Evolutionary conservation across 2,113 vertebrate species (phyloP).

Genomic region (Scytalopus superciliaris): DNA sequence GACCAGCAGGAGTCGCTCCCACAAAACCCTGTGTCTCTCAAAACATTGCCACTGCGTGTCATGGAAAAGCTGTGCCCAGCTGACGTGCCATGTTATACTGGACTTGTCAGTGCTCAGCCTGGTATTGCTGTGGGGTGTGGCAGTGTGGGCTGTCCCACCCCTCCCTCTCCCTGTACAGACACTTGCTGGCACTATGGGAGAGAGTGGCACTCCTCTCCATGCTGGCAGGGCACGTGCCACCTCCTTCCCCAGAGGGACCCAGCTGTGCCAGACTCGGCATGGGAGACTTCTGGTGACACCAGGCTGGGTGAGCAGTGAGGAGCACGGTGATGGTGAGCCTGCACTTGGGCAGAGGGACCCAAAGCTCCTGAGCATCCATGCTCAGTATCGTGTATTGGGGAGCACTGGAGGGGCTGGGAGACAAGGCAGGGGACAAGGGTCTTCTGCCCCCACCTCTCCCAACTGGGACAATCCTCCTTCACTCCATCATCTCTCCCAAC

Average conservation of each 20-base stretch:
- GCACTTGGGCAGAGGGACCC: not conserved
- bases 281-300: not conserved
- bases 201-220: not conserved
- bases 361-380: rapidly evolving
- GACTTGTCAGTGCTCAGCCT: not conserved
- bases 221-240: rapidly evolving
- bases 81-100: rapidly evolving
- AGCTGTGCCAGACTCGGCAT: rapidly evolving
- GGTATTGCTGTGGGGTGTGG: not conserved
- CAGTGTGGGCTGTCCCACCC: rapidly evolving
- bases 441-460: not conserved
- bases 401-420: not conserved
- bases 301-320: rapidly evolving
- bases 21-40: not conserved
- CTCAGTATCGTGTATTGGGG: rapidly evolving
- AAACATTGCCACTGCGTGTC: not conserved
- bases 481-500: not conserved
- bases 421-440: not conserved
- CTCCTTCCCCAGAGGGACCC: not conserved
- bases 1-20: not conserved
- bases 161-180: not conserved
- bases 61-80: not conserved
- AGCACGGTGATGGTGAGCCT: not conserved
- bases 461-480: not conserved
- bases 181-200: not conserved